phyloP scores from a whole-genome alignment of 2,888 invertebrate species.

The Ptychoptera contaminata region DNA sequence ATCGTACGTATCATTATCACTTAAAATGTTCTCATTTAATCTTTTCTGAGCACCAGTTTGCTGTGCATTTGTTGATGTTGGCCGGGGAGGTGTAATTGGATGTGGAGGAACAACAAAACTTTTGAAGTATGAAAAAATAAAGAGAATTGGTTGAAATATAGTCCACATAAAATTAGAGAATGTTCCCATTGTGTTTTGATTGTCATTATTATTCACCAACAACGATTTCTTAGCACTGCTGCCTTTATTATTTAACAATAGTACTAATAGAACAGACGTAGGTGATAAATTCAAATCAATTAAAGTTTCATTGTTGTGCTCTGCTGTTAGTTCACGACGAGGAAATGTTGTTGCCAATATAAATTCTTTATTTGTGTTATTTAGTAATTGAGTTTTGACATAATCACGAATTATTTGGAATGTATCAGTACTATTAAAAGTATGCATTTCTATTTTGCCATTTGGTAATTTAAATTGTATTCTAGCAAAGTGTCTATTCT shows the following conservation, averaged over 20 bases:
- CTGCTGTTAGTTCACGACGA: constrained; percentile 64
- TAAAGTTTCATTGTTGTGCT: constrained; percentile 80
- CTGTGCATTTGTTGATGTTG: constrained; percentile 2
- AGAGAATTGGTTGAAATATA: no score
- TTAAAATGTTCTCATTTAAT: constrained; percentile 15
- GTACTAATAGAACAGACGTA: constrained; percentile 45
- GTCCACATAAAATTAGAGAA: not conserved
- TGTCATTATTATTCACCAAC: no score
- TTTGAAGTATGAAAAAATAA: no score
- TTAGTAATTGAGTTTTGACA: constrained; percentile 21
- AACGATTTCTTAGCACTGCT: no score
- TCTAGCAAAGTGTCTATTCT: constrained; percentile 37
- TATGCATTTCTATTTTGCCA: constrained; percentile 56
- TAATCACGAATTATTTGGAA: constrained; percentile 38
- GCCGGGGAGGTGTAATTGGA: no score
- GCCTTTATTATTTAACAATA: constrained; percentile 11
- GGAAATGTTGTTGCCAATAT: constrained; percentile 77
- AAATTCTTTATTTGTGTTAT: constrained; percentile 38
- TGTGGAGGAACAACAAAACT: no score
- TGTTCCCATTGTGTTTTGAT: not conserved
- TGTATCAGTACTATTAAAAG: constrained; percentile 51
- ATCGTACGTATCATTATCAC: constrained; percentile 21
- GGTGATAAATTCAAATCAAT: constrained; percentile 72
- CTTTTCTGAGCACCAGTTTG: constrained; percentile 17
- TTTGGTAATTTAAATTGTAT: constrained; percentile 79